Evolutionary conservation across 2,797 vertebrate genomes (phyloP).

Genomic region (Catostomus latipinnis): DNA sequence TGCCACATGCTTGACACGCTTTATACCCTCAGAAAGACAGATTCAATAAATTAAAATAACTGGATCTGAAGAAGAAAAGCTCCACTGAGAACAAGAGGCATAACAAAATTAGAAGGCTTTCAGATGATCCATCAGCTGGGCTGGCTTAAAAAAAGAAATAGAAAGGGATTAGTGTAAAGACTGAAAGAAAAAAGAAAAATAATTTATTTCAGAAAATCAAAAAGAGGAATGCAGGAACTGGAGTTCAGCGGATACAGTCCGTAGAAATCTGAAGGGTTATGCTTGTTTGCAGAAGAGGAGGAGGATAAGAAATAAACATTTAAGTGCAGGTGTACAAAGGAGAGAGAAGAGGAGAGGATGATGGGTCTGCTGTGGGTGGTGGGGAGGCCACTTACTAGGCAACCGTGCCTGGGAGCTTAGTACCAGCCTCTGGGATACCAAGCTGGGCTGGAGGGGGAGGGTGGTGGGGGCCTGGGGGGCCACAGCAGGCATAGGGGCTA

Average conservation of each 20-base stretch:
- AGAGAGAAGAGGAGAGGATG: slow-evolving; percentile 74
- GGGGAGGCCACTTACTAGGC: slow-evolving; percentile 97
- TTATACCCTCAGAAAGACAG: slow-evolving; percentile 51
- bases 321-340: slow-evolving; percentile 64
- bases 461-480: slow-evolving; percentile 78
- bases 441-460: slow-evolving; percentile 88
- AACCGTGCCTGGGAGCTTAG: slow-evolving; percentile 97
- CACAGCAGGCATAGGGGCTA: slow-evolving; percentile 78
- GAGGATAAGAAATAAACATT: background rate
- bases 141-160: slow-evolving; percentile 64
- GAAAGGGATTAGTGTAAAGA: slow-evolving; percentile 73
- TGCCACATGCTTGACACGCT: slow-evolving; percentile 66
- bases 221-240: background rate
- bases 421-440: slow-evolving; percentile 95
- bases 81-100: slow-evolving; percentile 36
- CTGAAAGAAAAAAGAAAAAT: slow-evolving; percentile 54
- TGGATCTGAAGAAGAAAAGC: slow-evolving; percentile 8
- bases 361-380: slow-evolving; percentile 66
- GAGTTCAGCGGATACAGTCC: slow-evolving; percentile 64
- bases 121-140: slow-evolving; percentile 63
- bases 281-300: slow-evolving; percentile 19
- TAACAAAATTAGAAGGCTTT: slow-evolving; percentile 62
- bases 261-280: slow-evolving; percentile 51
- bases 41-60: too few species aligned
- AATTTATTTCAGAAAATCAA: slow-evolving; percentile 21